Conservation (phyloP, 2,888 invertebrate species). For the Plagiodera versicolora region DNA sequence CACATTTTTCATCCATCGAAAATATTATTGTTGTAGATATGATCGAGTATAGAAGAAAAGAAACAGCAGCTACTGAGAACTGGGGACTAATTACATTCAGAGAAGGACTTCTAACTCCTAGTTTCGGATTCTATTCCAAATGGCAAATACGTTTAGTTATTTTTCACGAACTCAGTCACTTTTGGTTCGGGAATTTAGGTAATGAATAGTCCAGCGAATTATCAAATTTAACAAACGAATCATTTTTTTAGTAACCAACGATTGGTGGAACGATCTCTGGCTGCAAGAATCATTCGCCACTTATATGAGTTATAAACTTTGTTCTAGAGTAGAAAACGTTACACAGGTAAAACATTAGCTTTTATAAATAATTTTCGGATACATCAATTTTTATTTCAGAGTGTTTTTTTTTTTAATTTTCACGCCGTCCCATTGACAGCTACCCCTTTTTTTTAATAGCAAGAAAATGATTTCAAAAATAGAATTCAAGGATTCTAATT, state of each 20-base stretch:
- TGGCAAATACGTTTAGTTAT: constrained; percentile 32
- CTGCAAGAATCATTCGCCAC: constrained; percentile 43
- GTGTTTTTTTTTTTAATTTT: too few species aligned
- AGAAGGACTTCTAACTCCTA: constrained; percentile 32
- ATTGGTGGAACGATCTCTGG: constrained; percentile 45
- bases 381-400: too few species aligned
- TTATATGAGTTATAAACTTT: constrained; percentile 38
- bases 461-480: too few species aligned
- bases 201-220: constrained; percentile 2
- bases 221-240: background rate
- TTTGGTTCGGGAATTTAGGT: constrained; percentile 47
- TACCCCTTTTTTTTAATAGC: too few species aligned
- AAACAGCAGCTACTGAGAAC: constrained; percentile 41
- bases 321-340: constrained; percentile 9
- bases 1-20: too few species aligned
- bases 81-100: constrained; percentile 44
- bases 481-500: too few species aligned
- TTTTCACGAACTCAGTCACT: constrained; percentile 42
- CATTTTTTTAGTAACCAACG: constrained; percentile 40
- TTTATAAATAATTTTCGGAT: too few species aligned
- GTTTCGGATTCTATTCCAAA: constrained; percentile 24
- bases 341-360: constrained; percentile 12
- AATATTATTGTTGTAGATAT: constrained; percentile 41
- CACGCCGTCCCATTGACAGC: too few species aligned
- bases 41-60: constrained; percentile 38